Evolutionary conservation across 2,797 vertebrate genomes (phyloP), one percentile per base, ranked within the genome.

Genomic region (Galaxias olidus): DNA sequence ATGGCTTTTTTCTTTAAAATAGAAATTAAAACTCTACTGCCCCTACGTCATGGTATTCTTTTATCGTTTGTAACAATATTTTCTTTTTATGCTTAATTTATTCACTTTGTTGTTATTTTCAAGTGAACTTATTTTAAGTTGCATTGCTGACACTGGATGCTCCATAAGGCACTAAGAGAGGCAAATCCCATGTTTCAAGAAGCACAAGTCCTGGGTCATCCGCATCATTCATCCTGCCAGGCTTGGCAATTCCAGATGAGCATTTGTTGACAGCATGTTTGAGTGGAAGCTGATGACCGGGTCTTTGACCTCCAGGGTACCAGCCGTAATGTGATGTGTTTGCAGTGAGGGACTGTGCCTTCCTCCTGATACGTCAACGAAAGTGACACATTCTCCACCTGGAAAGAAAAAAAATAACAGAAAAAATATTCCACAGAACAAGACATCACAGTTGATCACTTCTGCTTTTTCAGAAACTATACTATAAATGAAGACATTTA

Each of bases 161-260:
- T 96, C 94, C 91, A 88, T 98, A 98, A 98, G 96, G 96, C 96
- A 98, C 96, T 95, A 94, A 93, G 93, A 96, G 96, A 96, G 91
- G 90, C 86, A 85, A 82, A 71, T 83, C 80, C 90, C 93, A 79
- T 91, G 91, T 92, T 95, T 93, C 92, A 93, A 93, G 81, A 83
- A 81, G 88, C 90, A 92, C 90, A 93, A 93, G 95, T 94, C 92
- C 92, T 88, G 94, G 90, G 92, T 93, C 93, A 89, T 93, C 90
- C 91, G 92, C 90, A 89, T 91, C 92, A 89, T 89, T 87, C 84
- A 86, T 71, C 87, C 90, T 93, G 93, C 80, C 75, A 66, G 81
- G 80, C 75, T 78, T 83, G 68, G 65, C 67, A 66, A 76, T 76
- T 75, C 84, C 76, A 59, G 73, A 79, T 82, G 79, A 87, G 88